Base-by-base conservation (phyloP, 2,113 vertebrate genomes). In the Pomatostomus ruficeps region DNA sequence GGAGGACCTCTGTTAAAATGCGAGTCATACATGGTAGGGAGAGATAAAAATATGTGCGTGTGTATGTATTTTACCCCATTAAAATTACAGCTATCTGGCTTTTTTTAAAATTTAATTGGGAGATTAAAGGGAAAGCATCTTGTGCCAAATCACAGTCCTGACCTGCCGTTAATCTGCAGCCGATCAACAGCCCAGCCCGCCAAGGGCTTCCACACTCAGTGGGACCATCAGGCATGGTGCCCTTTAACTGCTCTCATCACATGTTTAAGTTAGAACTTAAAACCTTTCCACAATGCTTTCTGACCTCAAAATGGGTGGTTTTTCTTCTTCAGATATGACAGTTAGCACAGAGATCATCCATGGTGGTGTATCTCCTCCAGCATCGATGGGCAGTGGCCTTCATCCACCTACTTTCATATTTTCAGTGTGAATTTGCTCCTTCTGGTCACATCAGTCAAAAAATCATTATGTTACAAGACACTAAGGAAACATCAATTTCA, bases 321-420 rank as follows among this genome's bases (percentile, higher is more conserved):
- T 78, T 52, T 58, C 29, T 23, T 49, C 29, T 61, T 72, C 57
- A 63, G 38, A 11, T 46, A 35, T 0, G 15, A 55, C 35, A 89
- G 33, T 10, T 2, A 49, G 1, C 51, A 70, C 28, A 59, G 45
- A 58, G 42, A 52, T 28, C 20, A 42, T 17, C 35, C 46, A 23
- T 0, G 49, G 35, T 5, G 33, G 33, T 43, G 76, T 59, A 67
- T 29, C 42, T 68, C 40, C 36, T 78, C 57, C 57, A 38, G 6
- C 31, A 62, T 9, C 0, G 0, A 80, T 8, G 11, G 35, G 7
- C 1, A 68, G 43, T 12, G 23, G 49, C 46, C 55, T 74, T 66
- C 68, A 24, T 17, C 10, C 51, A 35, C 12, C 13, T 38, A 14
- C 33, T 49, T 51, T 21, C 33, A 8, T 18, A 54, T 84, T 46